These are phyloP conservation scores for Athene noctua DNA, from an alignment of 2,113 vertebrate genomes.

Conservation along the genomic window DNA sequence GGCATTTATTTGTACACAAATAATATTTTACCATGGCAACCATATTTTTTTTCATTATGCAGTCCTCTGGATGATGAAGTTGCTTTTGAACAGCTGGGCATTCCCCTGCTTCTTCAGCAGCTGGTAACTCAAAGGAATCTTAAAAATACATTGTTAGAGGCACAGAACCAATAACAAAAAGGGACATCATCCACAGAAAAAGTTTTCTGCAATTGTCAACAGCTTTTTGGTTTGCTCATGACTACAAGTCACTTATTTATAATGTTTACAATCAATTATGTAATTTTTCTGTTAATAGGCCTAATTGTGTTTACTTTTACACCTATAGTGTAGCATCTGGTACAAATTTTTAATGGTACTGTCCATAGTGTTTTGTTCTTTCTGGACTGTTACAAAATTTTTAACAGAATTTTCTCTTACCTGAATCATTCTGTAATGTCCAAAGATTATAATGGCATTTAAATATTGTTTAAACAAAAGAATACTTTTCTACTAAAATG, in stretches of 20 bases:
- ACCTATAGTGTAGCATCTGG: not conserved
- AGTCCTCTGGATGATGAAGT: not conserved
- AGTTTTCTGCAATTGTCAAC: not conserved
- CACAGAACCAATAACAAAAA: not conserved
- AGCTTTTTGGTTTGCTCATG: not conserved
- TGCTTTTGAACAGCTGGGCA: conserved; percentile 19
- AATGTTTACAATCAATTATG: not conserved
- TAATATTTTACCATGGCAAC: conserved; percentile 41
- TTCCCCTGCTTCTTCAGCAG: not conserved
- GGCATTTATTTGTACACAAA: conserved; percentile 45
- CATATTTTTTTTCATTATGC: not conserved
- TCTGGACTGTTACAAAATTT: not conserved
- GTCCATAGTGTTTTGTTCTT: not conserved
- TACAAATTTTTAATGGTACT: not conserved
- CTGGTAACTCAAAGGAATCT: not conserved
- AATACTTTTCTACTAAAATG: not conserved
- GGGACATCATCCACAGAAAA: not conserved
- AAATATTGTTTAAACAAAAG: not conserved
- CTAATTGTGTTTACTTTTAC: not conserved
- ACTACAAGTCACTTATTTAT: not conserved
- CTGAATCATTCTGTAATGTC: not conserved
- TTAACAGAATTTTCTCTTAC: not conserved
- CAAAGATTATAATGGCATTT: not conserved
- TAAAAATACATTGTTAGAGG: not conserved
- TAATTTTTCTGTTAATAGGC: not conserved